Conservation (phyloP, 2,797 vertebrate species). For the Pseudochaenichthys georgianus region DNA sequence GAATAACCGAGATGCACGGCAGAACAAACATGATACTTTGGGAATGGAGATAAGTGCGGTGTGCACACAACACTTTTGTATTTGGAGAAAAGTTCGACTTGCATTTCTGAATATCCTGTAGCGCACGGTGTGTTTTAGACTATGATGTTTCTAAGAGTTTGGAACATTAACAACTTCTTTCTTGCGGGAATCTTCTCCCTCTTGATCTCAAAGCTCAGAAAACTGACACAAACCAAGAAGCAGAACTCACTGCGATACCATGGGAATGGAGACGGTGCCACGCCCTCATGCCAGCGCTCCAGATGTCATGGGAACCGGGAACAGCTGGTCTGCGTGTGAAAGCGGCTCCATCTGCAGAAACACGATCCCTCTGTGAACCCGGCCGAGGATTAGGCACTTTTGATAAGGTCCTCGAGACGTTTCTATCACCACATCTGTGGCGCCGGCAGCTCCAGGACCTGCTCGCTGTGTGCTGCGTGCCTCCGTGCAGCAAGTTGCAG, state of each 20-base stretch:
- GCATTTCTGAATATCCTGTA: too few relatives aligned
- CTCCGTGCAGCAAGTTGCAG: slow-evolving; percentile 17
- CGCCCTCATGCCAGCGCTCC: slow-evolving; percentile 82
- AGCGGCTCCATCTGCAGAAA: slow-evolving; percentile 83
- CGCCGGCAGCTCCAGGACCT: slow-evolving; percentile 24
- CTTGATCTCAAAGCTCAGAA: too few relatives aligned
- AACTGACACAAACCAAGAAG: slow-evolving; percentile 10
- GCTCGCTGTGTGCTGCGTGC: slow-evolving; percentile 34
- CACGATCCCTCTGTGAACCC: slow-evolving; percentile 88
- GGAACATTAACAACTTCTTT: background rate
- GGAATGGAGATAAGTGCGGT: too few relatives aligned
- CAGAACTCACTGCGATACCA: slow-evolving; percentile 7
- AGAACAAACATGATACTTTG: too few relatives aligned
- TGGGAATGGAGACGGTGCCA: slow-evolving; percentile 69
- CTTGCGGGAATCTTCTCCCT: background rate
- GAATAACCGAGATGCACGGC: background rate
- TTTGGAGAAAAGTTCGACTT: too few relatives aligned
- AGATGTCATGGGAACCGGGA: slow-evolving; percentile 86
- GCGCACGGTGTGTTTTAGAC: too few relatives aligned
- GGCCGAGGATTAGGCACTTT: slow-evolving; percentile 83
- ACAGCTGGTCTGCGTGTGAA: slow-evolving; percentile 87
- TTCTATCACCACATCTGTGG: slow-evolving; percentile 82
- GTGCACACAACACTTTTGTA: too few relatives aligned
- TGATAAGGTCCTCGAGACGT: slow-evolving; percentile 85
- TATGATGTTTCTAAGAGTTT: too few relatives aligned